Base-by-base conservation (phyloP, 1,140 invertebrate genomes). In the Cheumatopsyche charites region DNA sequence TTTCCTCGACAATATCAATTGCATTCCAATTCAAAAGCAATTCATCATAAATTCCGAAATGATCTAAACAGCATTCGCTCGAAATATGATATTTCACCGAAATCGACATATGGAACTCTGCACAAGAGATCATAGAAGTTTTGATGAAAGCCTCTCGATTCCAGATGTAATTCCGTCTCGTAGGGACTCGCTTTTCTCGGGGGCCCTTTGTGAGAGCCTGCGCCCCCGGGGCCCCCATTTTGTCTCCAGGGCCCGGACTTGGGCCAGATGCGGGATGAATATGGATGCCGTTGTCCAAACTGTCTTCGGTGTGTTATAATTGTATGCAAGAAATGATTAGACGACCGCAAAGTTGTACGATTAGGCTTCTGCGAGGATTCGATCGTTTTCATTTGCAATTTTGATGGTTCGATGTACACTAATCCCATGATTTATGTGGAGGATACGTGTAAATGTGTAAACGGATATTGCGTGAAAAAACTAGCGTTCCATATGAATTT, bases 231-330 rank as follows among this genome's bases (percentile, higher is more conserved):
- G 29, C 29, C 29, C 29, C 29, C 29, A 4, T 36, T 36, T 9
- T 36, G 7, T 43, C 42, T 52, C n/a, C n/a, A n/a, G n/a, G n/a
- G n/a, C n/a, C n/a, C n/a, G n/a, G n/a, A 13, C 19, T 13, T 19
- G 3, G 62, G 45, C 65, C 47, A 12, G 49, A 55, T 55, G 25
- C 45, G 47, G 41, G 47, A 68, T 68, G 66, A 68, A 68, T 68
- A 68, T 68, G 66, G 66, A 68, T 68, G 66, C 66, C 47, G 41
- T 13, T 68, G 66, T 68, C 66, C 66, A 26, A 68, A 4, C 13
- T 13, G 62, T 43, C 62, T 63, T 63, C 15, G n/a, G 29, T 26
- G 49, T 21, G 55, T 3, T n/a, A 9, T 9, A 4, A 36, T 4
- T 36, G 29, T 36, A 36, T 36, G 29, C 29, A 36, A 4, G 9